Evolutionary conservation across 1,140 invertebrate species (phyloP), one percentile per base, ranked within the genome.

Genomic region (Drosophila quadrilineata): DNA sequence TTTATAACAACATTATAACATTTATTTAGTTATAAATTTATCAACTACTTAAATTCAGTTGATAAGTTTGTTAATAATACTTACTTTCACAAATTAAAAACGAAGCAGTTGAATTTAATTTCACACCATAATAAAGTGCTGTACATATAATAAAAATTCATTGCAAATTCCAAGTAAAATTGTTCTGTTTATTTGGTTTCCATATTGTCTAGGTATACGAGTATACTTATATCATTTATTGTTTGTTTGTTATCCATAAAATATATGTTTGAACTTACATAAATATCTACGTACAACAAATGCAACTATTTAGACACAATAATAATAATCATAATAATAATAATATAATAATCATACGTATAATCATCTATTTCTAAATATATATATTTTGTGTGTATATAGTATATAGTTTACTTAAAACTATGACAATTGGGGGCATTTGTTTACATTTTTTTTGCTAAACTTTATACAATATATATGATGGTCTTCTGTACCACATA

Each of bases 401-500:
- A 31, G 14, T 41, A n/a, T n/a, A n/a, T n/a, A n/a, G n/a, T 64
- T 24, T 60, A 48, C 73, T 80, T 82, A 74, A 5, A 21, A 53
- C 68, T 82, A 79, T 85, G 79, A 85, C 79, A 70, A 85, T 71
- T 79, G 59, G 54, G 53, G 38, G 46, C 9, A 38, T 65, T 19
- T 53, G 62, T 45, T 60, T 59, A 31, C 21, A 46, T 41, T 29
- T 66, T 58, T 65, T 58, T 70, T 77, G 69, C 74, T 85, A 85
- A 49, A 38, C 71, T 85, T 79, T 85, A 72, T 85, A 84, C 77
- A 85, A 85, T n/a, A n/a, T n/a, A n/a, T n/a, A n/a, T n/a, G n/a
- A n/a, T n/a, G 58, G 43, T 24, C 71, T 75, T 77, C 59, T 46
- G 45, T 71, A 59, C 48, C 60, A 54, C 64, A 69, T 53, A 57